phyloP scores from a whole-genome alignment of 2,113 vertebrate genomes.

The Chloroceryle aenea region DNA sequence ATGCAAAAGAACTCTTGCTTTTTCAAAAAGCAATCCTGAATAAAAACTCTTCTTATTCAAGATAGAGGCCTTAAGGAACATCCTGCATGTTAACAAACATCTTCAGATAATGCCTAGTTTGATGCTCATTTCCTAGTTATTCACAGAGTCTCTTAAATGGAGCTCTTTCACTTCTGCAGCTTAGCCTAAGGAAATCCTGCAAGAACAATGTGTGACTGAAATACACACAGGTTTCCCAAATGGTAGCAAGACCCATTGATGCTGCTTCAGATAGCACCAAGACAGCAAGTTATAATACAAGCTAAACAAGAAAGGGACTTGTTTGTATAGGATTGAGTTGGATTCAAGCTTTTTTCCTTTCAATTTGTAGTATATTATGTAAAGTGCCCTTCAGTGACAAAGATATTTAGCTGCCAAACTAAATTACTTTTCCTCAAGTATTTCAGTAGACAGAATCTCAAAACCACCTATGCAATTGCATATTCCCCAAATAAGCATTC shows the following conservation, averaged over 20 bases:
- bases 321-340: conserved; percentile 11
- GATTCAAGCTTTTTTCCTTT: conserved; percentile 40
- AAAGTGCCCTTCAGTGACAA: conserved; percentile 13
- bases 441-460: background rate
- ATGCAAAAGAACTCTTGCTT: conserved; percentile 68
- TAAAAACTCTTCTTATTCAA: conserved; percentile 74
- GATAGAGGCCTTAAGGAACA: conserved; percentile 78
- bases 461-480: background rate
- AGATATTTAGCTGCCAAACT: conserved; percentile 18
- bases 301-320: conserved; percentile 38
- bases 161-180: conserved; percentile 78
- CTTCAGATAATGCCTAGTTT: conserved; percentile 80
- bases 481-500: background rate
- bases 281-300: conserved; percentile 26
- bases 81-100: conserved; percentile 80
- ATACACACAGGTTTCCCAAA: conserved; percentile 68
- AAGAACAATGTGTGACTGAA: conserved; percentile 78
- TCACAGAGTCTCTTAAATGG: conserved; percentile 77
- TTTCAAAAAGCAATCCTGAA: conserved; percentile 68
- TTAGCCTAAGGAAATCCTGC: conserved; percentile 79
- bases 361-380: background rate
- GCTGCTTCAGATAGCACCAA: conserved; percentile 54
- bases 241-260: conserved; percentile 58
- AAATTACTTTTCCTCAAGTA: background rate
- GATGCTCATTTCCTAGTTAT: conserved; percentile 82